These are phyloP conservation scores for Tenualosa ilisha DNA, from an alignment of 2,797 vertebrate genomes.

Conservation along the genomic window DNA sequence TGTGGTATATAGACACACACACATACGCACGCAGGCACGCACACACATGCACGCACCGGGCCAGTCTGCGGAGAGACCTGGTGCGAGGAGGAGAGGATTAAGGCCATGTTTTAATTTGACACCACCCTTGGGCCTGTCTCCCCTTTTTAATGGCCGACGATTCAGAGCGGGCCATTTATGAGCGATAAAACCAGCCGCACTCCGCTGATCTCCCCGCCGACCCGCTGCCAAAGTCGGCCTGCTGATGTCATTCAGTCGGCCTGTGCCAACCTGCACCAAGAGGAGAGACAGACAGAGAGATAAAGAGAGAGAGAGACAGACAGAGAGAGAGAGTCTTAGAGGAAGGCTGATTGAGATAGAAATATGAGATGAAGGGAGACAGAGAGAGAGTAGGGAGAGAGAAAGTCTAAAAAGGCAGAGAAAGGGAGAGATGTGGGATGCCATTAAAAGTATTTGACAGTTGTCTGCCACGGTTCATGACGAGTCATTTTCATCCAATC, in stretches of 20 bases:
- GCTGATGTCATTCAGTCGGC: constrained; percentile 38
- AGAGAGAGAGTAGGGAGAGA: neutral
- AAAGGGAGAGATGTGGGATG: neutral
- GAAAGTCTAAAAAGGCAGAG: neutral
- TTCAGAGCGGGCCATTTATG: constrained; percentile 44
- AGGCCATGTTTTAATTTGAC: constrained; percentile 51
- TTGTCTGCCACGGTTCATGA: neutral
- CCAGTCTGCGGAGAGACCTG: constrained; percentile 11
- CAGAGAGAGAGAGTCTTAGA: neutral
- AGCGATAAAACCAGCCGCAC: constrained; percentile 36
- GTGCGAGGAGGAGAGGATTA: constrained; percentile 25
- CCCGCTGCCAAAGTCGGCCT: constrained; percentile 29
- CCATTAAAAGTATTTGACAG: neutral
- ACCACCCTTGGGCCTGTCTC: constrained; percentile 39
- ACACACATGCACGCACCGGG: neutral
- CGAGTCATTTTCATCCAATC: neutral
- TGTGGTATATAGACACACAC: neutral
- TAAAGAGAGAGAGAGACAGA: neutral
- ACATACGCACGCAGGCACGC: too few species aligned
- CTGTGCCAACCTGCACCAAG: constrained; percentile 29
- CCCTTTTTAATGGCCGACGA: constrained; percentile 41
- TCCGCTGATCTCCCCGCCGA: constrained; percentile 14
- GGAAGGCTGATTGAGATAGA: neutral
- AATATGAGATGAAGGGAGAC: neutral
- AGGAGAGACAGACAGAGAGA: constrained; percentile 4